Conservation (phyloP, 2,888 invertebrate species). For the Gibbula magus region DNA sequence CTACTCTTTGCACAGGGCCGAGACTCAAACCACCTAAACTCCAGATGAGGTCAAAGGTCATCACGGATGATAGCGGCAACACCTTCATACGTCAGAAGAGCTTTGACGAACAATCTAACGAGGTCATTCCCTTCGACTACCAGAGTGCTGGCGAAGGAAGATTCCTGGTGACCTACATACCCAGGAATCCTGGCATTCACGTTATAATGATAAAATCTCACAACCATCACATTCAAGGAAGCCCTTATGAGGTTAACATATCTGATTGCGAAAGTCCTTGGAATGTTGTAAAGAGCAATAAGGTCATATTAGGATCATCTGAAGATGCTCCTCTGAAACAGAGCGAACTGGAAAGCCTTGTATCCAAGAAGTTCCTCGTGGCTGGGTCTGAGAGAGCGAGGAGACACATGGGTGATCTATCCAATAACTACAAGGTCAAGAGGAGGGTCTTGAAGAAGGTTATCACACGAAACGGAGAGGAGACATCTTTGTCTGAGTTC, state of each 20-base stretch:
- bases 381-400: neutral
- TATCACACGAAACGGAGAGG: conserved; percentile 63
- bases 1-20: conserved; percentile 33
- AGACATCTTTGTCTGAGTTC: conserved; percentile 57
- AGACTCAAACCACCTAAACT: neutral
- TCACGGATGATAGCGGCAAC: conserved; percentile 61
- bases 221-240: conserved; percentile 60
- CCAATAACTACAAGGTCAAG: conserved; percentile 61
- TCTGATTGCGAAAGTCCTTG: conserved; percentile 41
- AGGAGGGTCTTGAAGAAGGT: conserved; percentile 64
- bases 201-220: conserved; percentile 61
- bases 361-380: neutral
- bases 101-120: conserved; percentile 41
- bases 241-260: conserved; percentile 65
- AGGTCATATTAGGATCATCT: neutral
- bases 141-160: conserved; percentile 62
- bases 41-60: conserved; percentile 32
- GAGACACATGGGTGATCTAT: neutral
- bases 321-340: neutral
- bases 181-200: conserved; percentile 62
- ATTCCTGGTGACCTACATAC: conserved; percentile 65
- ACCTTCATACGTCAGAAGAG: conserved; percentile 60
- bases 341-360: neutral
- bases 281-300: conserved; percentile 36
- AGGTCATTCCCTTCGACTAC: conserved; percentile 62